Evolutionary conservation across 2,113 vertebrate species (phyloP).

Genomic region (Cebus imitator): DNA sequence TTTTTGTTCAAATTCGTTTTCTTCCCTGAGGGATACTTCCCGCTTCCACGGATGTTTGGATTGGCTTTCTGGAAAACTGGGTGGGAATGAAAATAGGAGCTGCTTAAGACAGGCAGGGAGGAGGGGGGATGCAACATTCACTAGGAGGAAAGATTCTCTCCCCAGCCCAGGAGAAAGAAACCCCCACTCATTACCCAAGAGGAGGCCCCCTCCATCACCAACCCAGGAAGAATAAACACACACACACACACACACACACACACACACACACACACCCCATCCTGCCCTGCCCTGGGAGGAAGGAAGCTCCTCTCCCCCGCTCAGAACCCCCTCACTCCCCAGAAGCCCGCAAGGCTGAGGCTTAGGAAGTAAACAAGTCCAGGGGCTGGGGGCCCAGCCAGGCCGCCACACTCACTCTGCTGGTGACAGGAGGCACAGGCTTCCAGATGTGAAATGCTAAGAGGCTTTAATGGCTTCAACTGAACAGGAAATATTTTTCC

Average conservation of each 20-base stretch:
- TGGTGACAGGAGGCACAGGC: not conserved
- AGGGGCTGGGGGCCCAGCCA: not conserved
- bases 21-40: not conserved
- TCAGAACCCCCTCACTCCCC: not conserved
- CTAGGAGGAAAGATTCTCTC: not conserved
- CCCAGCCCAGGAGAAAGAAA: not conserved
- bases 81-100: not conserved
- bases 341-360: not conserved
- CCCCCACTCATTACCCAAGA: no score
- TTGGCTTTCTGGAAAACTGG: not conserved
- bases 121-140: no score
- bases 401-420: not conserved
- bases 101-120: not conserved
- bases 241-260: not conserved
- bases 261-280: not conserved
- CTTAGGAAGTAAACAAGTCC: conserved; percentile 42
- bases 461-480: conserved; percentile 50
- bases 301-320: not conserved
- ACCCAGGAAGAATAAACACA: not conserved
- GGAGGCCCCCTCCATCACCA: not conserved
- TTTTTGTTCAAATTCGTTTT: not conserved
- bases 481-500: conserved; percentile 79
- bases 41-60: not conserved
- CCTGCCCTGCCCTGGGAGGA: not conserved
- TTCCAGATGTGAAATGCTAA: conserved; percentile 49